phyloP scores from a whole-genome alignment of 2,888 invertebrate genomes.

The Morpho achilles region DNA sequence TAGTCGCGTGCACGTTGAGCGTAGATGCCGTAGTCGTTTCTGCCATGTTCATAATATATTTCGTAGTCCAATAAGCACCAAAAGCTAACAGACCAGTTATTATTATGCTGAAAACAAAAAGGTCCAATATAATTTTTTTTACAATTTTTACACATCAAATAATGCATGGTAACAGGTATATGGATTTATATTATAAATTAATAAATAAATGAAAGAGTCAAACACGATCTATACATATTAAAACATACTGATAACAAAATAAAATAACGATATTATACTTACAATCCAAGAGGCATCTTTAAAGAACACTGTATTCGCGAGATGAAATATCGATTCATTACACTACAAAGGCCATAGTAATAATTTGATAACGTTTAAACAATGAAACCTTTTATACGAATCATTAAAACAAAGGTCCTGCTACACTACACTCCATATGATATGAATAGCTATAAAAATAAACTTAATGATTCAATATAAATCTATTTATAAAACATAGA shows the following conservation, averaged over 20 bases:
- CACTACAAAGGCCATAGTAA: conserved; percentile 23
- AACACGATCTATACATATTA: too few species aligned
- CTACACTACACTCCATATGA: conserved; percentile 6
- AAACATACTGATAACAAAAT: not conserved
- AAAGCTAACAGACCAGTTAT: conserved; percentile 43
- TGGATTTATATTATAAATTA: too few species aligned
- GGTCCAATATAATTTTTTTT: too few species aligned
- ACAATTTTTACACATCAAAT: too few species aligned
- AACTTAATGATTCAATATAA: too few species aligned
- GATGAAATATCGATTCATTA: not conserved
- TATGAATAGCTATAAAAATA: not conserved
- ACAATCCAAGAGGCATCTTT: conserved; percentile 56
- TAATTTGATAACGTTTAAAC: conserved; percentile 24
- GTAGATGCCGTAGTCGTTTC: not conserved
- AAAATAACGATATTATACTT: conserved; percentile 32
- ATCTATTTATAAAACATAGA: too few species aligned
- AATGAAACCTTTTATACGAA: conserved; percentile 37
- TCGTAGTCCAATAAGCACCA: conserved; percentile 51
- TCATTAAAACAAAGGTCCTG: conserved; percentile 4
- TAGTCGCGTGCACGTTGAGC: not conserved
- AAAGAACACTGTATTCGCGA: not conserved
- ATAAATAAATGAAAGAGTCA: too few species aligned
- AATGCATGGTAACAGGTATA: too few species aligned
- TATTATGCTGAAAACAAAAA: conserved; percentile 17
- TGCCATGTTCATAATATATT: conserved; percentile 31